phyloP scores from a whole-genome alignment of 23 tunicate species.

The Halocynthia roretzi region DNA sequence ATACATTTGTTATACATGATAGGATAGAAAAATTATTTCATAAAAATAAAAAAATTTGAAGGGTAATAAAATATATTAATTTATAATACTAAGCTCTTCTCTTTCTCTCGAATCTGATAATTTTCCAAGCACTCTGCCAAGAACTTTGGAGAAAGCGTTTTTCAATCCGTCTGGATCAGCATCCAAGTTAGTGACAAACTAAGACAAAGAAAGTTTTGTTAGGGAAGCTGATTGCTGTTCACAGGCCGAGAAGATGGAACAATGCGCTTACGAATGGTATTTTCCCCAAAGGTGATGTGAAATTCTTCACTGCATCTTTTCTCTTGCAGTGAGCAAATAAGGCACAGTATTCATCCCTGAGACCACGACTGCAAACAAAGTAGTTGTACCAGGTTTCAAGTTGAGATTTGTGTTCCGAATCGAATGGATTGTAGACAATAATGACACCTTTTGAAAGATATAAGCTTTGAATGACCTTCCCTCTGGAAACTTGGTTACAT shows the following conservation, averaged over 20 bases:
- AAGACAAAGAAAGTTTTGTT: not conserved
- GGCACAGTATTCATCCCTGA: constrained; percentile 41
- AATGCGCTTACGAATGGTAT: constrained; percentile 38
- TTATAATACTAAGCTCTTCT: constrained; percentile 68
- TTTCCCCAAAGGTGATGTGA: constrained; percentile 45
- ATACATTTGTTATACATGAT: no score
- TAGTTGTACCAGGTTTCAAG: constrained; percentile 51
- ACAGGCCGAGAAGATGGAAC: not conserved
- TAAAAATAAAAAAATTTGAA: no score
- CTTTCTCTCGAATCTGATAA: constrained; percentile 64
- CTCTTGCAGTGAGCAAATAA: constrained; percentile 57
- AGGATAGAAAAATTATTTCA: no score
- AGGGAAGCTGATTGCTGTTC: not conserved
- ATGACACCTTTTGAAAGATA: constrained; percentile 49
- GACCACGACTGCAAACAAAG: constrained; percentile 51
- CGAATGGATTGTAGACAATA: constrained; percentile 61
- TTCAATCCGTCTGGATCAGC: constrained; percentile 32
- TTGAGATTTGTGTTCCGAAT: constrained; percentile 19
- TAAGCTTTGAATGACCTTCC: not conserved
- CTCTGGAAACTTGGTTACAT: no score
- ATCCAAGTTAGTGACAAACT: constrained; percentile 41
- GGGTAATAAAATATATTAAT: constrained; percentile 1
- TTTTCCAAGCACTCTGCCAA: constrained; percentile 41
- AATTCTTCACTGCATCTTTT: constrained; percentile 18
- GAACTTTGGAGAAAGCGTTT: constrained; percentile 36